These are phyloP conservation scores for Pseudorhombus dupliciocellatus DNA, from an alignment of 2,113 vertebrate species.

Conservation along the genomic window DNA sequence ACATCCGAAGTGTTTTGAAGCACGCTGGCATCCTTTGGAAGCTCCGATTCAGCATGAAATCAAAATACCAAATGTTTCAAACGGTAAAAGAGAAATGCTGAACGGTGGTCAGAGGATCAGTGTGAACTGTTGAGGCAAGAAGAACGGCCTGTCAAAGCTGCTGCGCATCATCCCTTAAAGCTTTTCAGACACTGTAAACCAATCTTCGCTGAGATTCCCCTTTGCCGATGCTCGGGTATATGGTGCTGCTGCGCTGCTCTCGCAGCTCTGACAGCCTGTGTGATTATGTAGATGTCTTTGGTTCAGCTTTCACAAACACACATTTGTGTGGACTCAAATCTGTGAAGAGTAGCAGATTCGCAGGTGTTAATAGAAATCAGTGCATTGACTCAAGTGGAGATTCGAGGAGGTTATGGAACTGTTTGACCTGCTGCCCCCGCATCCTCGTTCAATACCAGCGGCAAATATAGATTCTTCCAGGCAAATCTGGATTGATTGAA, in stretches of 20 bases:
- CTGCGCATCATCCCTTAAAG: slow-evolving; percentile 21
- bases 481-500: slow-evolving; percentile 45
- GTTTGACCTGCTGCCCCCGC: slow-evolving; percentile 45
- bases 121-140: slow-evolving; percentile 4
- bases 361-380: slow-evolving; percentile 26
- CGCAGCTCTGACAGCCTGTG: slow-evolving; percentile 44
- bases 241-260: slow-evolving; percentile 29
- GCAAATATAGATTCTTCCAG: slow-evolving; percentile 54
- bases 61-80: not conserved
- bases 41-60: slow-evolving; percentile 20
- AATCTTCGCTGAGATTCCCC: slow-evolving; percentile 21
- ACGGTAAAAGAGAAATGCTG: not conserved
- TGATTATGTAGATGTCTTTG: slow-evolving; percentile 53
- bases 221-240: slow-evolving; percentile 14
- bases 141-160: slow-evolving; percentile 40
- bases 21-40: not conserved
- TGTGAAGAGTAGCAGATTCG: slow-evolving; percentile 13
- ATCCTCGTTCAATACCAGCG: slow-evolving; percentile 40
- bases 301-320: slow-evolving; percentile 23
- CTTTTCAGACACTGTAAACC: slow-evolving; percentile 36
- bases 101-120: slow-evolving; percentile 12
- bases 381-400: slow-evolving; percentile 44
- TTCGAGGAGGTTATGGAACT: slow-evolving; percentile 21
- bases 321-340: not conserved
- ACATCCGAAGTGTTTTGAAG: not conserved